Base-by-base conservation (phyloP, 2,113 vertebrate species). In the Merops nubicus region DNA sequence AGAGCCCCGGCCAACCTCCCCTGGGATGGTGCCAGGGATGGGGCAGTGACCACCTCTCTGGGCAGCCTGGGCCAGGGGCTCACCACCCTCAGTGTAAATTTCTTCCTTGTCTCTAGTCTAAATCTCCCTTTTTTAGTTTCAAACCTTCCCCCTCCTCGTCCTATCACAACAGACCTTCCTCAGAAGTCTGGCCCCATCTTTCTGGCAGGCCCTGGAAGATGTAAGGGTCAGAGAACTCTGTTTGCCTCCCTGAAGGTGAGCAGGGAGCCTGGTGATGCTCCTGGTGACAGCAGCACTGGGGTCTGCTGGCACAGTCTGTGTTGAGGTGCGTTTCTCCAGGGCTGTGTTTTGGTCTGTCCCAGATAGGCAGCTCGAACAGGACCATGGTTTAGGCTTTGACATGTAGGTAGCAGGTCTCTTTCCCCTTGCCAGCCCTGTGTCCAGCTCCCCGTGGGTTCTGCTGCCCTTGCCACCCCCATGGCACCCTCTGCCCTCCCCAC, bases 211-310 rank as follows among this genome's bases (percentile, higher is more conserved):
- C 47, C 47, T 48, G 13, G 13, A 48, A 48, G 47, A 48, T 22
- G 9, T 48, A 23, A 36, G 22, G 45, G 25, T 20, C 48, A 12
- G 29, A 8, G 14, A 53, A 12, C 51, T 20, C 38, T 5, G 14
- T 12, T 31, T 16, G 16, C 57, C 20, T 33, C 57, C 34, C 26
- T 25, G 28, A 12, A 10, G 0, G 0, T 4, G 43, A 8, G 3
- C 0, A 1, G 26, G 43, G n/a, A 40, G 17, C 9, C 45, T 11
- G 60, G 40, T 0, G 2, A 9, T 2, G 19, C 20, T 57, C 23
- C 60, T 2, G 36, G 23, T 8, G 28, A 21, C 7, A 12, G 16
- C 47, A 21, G 40, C 3, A 0, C 33, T 3, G 7, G 34, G 48
- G 33, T 13, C 16, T 1, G 2, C 64, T 4, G 22, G 16, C n/a